Conservation (phyloP, 2,797 vertebrate genomes). For the Philypnodon macrostomus region DNA sequence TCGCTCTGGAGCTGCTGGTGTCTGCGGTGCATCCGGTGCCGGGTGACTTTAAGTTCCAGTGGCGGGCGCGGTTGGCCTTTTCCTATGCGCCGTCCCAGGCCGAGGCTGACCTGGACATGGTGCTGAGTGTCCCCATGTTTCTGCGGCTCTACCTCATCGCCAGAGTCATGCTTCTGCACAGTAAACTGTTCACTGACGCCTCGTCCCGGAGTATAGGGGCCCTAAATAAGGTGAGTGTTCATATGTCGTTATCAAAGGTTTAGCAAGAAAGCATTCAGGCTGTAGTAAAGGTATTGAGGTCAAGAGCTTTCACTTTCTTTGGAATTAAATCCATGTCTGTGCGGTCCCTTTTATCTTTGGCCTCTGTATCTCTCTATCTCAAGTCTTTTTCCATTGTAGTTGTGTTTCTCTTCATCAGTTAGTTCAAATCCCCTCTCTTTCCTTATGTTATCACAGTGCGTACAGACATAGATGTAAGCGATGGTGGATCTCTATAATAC, state of each 20-base stretch:
- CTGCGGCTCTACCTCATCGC: conserved; percentile 97
- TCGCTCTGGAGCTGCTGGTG: conserved; percentile 94
- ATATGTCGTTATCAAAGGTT: conserved; percentile 12
- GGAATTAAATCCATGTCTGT: conserved; percentile 42
- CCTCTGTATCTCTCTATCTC: conserved; percentile 30
- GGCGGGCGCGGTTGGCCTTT: conserved; percentile 94
- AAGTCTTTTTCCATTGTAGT: conserved; percentile 18
- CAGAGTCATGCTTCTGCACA: conserved; percentile 96
- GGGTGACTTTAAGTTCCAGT: conserved; percentile 88
- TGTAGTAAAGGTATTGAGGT: conserved; percentile 39
- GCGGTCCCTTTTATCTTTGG: conserved; percentile 23
- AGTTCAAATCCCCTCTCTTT: conserved; percentile 25
- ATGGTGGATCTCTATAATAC: conserved; percentile 43
- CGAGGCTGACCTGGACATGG: conserved; percentile 97
- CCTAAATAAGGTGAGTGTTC: conserved; percentile 87
- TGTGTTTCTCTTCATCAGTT: conserved; percentile 33
- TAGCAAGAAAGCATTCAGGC: conserved; percentile 13
- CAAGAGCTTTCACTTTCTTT: conserved; percentile 40
- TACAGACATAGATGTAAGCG: conserved; percentile 46
- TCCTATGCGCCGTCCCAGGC: conserved; percentile 89
- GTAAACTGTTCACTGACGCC: conserved; percentile 98
- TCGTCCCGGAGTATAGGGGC: conserved; percentile 99
- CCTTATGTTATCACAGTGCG: conserved; percentile 26
- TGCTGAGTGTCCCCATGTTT: conserved; percentile 98
- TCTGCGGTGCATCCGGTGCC: conserved; percentile 97